Percentiles rank a stretch among this genome's conserved stretches.
These are phyloP conservation scores for Phortica okadai DNA, from an alignment of 2,888 invertebrate genomes.

Conservation along the genomic window DNA sequence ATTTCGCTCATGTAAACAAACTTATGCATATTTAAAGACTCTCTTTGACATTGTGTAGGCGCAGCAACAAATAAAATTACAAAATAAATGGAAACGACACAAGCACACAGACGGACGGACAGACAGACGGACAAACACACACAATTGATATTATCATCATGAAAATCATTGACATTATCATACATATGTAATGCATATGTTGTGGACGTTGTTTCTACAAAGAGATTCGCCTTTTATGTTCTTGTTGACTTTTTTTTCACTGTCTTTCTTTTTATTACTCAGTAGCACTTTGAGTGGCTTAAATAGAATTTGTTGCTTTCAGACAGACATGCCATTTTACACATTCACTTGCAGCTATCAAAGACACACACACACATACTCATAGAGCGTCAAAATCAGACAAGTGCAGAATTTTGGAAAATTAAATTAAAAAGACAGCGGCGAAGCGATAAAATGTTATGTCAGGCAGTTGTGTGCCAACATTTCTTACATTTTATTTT, in stretches of 20 bases:
- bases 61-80: not conserved
- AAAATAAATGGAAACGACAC: slow-evolving; percentile 6
- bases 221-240: too few relatives aligned
- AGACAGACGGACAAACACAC: not conserved
- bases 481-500: not conserved
- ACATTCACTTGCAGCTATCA: too few relatives aligned
- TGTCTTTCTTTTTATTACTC: too few relatives aligned
- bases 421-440: slow-evolving; percentile 52
- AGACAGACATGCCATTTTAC: too few relatives aligned
- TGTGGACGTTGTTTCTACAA: not conserved
- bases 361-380: not conserved
- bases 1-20: too few relatives aligned
- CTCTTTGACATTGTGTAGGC: too few relatives aligned
- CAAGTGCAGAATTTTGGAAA: slow-evolving; percentile 26
- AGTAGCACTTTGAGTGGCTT: too few relatives aligned
- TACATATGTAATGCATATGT: not conserved
- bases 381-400: slow-evolving; percentile 3
- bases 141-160: not conserved
- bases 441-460: slow-evolving; percentile 52
- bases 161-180: not conserved
- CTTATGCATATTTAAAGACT: too few relatives aligned
- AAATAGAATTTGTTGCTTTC: too few relatives aligned
- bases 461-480: slow-evolving; percentile 20
- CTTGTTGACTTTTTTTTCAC: too few relatives aligned
- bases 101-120: not conserved